A percentile compares a stretch with the other conserved stretches of the same genome.
phyloP scores from a whole-genome alignment of 2,113 vertebrate genomes.

The Hypomesus transpacificus region DNA sequence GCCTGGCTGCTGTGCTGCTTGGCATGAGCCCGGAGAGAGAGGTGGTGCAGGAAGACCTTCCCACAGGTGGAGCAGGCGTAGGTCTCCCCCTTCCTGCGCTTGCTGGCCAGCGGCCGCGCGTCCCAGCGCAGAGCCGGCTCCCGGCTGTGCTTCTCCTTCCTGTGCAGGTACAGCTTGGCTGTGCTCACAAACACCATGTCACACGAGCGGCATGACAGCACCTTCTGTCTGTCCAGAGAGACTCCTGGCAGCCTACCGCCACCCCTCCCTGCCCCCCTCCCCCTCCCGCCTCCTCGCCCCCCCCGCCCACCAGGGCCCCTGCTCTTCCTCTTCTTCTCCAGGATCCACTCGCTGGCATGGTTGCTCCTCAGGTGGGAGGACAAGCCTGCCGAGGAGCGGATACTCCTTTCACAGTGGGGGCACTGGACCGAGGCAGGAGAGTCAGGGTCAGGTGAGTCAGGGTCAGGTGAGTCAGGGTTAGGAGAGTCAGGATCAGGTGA shows the following conservation, averaged over 20 bases:
- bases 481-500: no score
- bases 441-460: neutral
- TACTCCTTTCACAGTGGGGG: constrained; percentile 42
- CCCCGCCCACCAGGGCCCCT: neutral
- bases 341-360: constrained; percentile 30
- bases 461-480: no score
- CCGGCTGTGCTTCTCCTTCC: constrained; percentile 66
- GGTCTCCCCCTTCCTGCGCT: constrained; percentile 16
- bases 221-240: constrained; percentile 18
- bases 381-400: constrained; percentile 45
- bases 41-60: constrained; percentile 66
- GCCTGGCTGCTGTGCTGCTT: constrained; percentile 27
- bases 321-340: constrained; percentile 1
- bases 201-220: constrained; percentile 64
- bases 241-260: constrained; percentile 17
- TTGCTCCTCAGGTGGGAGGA: constrained; percentile 38
- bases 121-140: constrained; percentile 36
- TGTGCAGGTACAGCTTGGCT: constrained; percentile 58
- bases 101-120: constrained; percentile 5
- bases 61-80: constrained; percentile 65
- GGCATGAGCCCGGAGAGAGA: constrained; percentile 60
- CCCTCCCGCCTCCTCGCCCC: constrained; percentile 6
- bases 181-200: constrained; percentile 64
- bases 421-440: constrained; percentile 32
- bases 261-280: constrained; percentile 5